Conservation (phyloP, 2,888 invertebrate genomes). For the Brachyopa scutellaris region DNA sequence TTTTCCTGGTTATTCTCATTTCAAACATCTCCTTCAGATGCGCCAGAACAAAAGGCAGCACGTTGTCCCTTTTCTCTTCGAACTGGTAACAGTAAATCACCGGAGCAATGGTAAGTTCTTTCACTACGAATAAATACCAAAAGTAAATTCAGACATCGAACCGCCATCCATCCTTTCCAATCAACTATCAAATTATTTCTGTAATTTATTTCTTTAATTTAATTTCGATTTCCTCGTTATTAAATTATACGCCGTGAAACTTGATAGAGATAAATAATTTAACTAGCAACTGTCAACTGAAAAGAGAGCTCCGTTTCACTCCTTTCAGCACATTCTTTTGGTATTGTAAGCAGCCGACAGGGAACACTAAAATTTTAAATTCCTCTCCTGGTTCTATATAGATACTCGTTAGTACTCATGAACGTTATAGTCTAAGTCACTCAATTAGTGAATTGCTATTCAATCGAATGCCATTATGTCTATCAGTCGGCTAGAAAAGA, state of each 20-base stretch:
- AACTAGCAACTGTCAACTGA: slow-evolving; percentile 6
- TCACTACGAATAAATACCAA: no score
- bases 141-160: background rate
- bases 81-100: no score
- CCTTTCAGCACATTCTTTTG: background rate
- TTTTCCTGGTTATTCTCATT: no score
- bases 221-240: slow-evolving; percentile 13
- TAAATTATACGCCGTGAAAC: slow-evolving; percentile 15
- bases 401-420: background rate
- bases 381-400: background rate
- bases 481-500: no score
- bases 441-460: slow-evolving; percentile 21
- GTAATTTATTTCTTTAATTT: slow-evolving; percentile 31
- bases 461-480: slow-evolving; percentile 24
- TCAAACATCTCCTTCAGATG: no score
- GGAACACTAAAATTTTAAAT: background rate
- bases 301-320: background rate
- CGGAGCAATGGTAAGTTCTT: no score
- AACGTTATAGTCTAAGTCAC: background rate
- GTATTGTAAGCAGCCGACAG: background rate
- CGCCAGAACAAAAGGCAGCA: no score
- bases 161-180: no score
- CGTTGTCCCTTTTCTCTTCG: no score
- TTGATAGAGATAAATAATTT: slow-evolving; percentile 20
- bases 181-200: background rate